Evolutionary conservation across 1,140 invertebrate genomes (phyloP).

Genomic region (Lepidostoma basale): DNA sequence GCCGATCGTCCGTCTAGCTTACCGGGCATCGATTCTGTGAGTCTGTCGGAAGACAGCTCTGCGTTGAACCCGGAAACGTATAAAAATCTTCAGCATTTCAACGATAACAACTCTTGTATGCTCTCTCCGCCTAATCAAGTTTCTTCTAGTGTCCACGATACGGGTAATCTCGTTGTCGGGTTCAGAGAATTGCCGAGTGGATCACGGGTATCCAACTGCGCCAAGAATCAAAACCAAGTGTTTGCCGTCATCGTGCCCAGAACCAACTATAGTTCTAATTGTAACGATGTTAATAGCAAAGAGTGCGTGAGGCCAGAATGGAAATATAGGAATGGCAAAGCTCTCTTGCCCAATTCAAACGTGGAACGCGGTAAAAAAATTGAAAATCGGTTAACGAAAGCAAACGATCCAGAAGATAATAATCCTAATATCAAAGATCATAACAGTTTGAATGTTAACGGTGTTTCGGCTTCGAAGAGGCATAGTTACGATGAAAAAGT

Average conservation of each 20-base stretch:
- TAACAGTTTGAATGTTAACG: too few relatives aligned
- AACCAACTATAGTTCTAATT: slow-evolving; percentile 42
- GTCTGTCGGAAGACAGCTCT: slow-evolving; percentile 3
- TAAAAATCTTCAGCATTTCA: slow-evolving; percentile 22
- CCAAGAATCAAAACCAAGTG: slow-evolving; percentile 51
- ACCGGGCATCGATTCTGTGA: slow-evolving; percentile 38
- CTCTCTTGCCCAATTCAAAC: not conserved
- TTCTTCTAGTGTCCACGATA: slow-evolving; percentile 49
- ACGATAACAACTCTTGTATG: slow-evolving; percentile 48
- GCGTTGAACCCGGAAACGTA: slow-evolving; percentile 6
- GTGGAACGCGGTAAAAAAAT: not conserved
- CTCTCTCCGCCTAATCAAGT: slow-evolving; percentile 58
- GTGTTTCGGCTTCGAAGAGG: slow-evolving; percentile 49
- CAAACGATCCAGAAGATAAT: not conserved
- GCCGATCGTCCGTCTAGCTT: slow-evolving; percentile 53
- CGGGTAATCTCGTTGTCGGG: slow-evolving; percentile 49
- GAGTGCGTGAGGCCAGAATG: not conserved
- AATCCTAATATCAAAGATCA: not conserved
- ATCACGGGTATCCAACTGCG: slow-evolving; percentile 32
- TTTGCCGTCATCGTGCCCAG: slow-evolving; percentile 60
- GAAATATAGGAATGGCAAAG: slow-evolving; percentile 16
- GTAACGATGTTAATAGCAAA: slow-evolving; percentile 18
- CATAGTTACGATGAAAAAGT: slow-evolving; percentile 55
- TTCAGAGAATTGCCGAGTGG: slow-evolving; percentile 55
- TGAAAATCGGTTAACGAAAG: slow-evolving; percentile 11